Evolutionary conservation across 2,797 vertebrate genomes (phyloP).

Genomic region (Macropodus opercularis): DNA sequence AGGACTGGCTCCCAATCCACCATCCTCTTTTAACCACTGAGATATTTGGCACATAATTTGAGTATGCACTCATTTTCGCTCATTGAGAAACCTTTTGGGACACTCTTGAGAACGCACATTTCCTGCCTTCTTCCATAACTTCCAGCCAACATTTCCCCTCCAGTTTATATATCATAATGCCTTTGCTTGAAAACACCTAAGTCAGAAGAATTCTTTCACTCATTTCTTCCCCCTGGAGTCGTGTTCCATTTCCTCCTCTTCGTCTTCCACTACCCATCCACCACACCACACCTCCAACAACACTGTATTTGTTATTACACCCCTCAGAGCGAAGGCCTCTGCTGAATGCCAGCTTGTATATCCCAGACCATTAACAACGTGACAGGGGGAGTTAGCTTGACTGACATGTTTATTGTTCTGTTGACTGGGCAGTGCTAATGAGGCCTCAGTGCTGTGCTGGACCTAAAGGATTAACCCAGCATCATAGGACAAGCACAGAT

Average conservation of each 20-base stretch:
- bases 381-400: slow-evolving; percentile 81
- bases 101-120: slow-evolving; percentile 8
- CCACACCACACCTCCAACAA: slow-evolving; percentile 9
- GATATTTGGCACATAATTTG: not conserved
- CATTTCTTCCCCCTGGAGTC: not conserved
- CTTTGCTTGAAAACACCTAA: slow-evolving; percentile 12
- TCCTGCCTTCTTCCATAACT: not conserved
- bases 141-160: not conserved
- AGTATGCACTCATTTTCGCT: slow-evolving; percentile 1
- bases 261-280: slow-evolving; percentile 8
- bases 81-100: not conserved
- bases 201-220: slow-evolving; percentile 11
- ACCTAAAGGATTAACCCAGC: slow-evolving; percentile 63
- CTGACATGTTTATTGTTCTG: slow-evolving; percentile 83
- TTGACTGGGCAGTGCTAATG: slow-evolving; percentile 75
- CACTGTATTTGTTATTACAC: slow-evolving; percentile 52
- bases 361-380: slow-evolving; percentile 79
- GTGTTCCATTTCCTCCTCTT: slow-evolving; percentile 11
- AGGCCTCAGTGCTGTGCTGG: slow-evolving; percentile 62
- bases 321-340: slow-evolving; percentile 47
- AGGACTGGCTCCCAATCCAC: not conserved
- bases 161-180: not conserved
- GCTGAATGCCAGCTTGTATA: slow-evolving; percentile 71
- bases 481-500: slow-evolving; percentile 70
- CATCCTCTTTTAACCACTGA: not conserved